A percentile compares a stretch with the other conserved stretches of the same genome.
phyloP scores from a whole-genome alignment of 2,888 invertebrate genomes.

The Drosophila macrospina region DNA sequence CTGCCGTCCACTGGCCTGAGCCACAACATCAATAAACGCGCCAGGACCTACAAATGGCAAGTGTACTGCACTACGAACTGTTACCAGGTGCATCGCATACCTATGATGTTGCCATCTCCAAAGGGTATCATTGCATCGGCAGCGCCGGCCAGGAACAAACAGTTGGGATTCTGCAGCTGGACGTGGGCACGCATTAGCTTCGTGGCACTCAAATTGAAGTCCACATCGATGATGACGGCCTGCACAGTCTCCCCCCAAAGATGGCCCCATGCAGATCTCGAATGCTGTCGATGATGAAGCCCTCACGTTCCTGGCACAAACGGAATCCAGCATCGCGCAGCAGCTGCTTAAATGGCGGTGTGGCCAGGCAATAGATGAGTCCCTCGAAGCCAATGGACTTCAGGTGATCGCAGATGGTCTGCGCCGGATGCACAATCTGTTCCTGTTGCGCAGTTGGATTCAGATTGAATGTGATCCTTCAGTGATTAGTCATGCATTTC shows the following conservation, averaged over 20 bases:
- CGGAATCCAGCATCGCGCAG: constrained; percentile 85
- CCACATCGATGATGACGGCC: constrained; percentile 86
- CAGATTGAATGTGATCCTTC: neutral
- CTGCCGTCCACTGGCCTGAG: constrained; percentile 81
- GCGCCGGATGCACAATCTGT: constrained; percentile 85
- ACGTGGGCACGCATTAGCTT: constrained; percentile 85
- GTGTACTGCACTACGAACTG: neutral
- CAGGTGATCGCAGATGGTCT: constrained; percentile 86
- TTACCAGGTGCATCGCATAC: constrained; percentile 29
- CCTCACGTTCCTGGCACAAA: constrained; percentile 75
- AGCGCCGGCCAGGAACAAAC: constrained; percentile 86
- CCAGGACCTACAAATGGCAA: constrained; percentile 83
- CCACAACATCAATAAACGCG: constrained; percentile 84
- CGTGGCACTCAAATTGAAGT: constrained; percentile 85
- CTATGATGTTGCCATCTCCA: constrained; percentile 75
- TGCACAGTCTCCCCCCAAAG: constrained; percentile 81
- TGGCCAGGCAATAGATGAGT: constrained; percentile 85
- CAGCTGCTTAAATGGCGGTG: constrained; percentile 79
- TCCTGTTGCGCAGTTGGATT: constrained; percentile 26
- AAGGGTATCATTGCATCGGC: constrained; percentile 83
- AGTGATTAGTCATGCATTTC: neutral
- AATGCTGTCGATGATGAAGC: constrained; percentile 51
- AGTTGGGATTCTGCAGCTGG: constrained; percentile 85
- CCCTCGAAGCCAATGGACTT: constrained; percentile 85
- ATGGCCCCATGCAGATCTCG: constrained; percentile 76